phyloP scores from a whole-genome alignment of 2,888 invertebrate species.

The Polyommatus icarus region DNA sequence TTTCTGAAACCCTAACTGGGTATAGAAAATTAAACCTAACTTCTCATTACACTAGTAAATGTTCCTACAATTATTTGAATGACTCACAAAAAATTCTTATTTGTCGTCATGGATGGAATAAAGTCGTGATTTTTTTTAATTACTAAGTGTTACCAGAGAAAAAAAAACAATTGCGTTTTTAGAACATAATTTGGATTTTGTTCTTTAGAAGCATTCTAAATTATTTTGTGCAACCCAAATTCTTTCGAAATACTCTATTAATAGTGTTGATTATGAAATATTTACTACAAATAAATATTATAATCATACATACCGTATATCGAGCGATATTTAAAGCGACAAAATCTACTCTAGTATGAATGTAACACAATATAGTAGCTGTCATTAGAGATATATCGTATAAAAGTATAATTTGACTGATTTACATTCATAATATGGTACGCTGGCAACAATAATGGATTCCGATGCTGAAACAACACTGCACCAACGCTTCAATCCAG shows the following conservation, averaged over 20 bases:
- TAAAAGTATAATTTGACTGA: neutral
- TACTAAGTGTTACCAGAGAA: neutral
- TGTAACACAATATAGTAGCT: neutral
- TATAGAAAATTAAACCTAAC: neutral
- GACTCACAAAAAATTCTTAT: conserved; percentile 11
- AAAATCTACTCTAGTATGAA: neutral
- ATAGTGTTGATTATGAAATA: conserved; percentile 4
- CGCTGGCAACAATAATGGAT: neutral
- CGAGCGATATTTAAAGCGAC: neutral
- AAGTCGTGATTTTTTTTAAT: neutral
- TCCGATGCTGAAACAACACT: neutral
- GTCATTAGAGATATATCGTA: neutral
- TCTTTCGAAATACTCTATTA: neutral
- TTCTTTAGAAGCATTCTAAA: neutral
- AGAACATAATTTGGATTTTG: neutral
- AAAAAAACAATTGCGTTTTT: neutral
- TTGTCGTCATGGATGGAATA: conserved; percentile 27
- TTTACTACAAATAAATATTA: conserved; percentile 6
- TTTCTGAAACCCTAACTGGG: neutral
- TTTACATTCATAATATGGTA: neutral
- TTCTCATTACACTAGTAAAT: neutral
- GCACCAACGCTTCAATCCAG: neutral
- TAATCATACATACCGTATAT: neutral
- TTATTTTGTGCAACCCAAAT: neutral
- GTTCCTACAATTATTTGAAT: neutral